Base-by-base conservation (phyloP, 2,797 vertebrate genomes). In the Sylvia borin region DNA sequence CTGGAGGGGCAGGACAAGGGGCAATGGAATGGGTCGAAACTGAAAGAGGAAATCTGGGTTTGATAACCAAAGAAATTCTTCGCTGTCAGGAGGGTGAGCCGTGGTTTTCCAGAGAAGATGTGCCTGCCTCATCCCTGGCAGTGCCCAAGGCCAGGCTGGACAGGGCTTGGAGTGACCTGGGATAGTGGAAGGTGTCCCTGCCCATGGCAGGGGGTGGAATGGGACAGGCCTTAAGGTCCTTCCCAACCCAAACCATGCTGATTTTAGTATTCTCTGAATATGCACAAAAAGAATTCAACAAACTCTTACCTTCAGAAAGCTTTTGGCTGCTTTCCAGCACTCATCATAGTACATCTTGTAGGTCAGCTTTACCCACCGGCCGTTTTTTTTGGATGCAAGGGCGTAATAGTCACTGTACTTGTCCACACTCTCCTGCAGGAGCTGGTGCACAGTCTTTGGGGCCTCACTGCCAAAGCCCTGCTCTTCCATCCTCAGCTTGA, bases 281-380 rank as follows among this genome's bases (percentile, higher is more conserved):
- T 1, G 2, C 53, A 31, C 2, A 15, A 40, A 57, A 40, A 66
- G 26, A 88, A 79, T 9, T 27, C 64, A 66, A 29, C 83, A 34
- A 26, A 7, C 31, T 3, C 71, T 57, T 95, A 99, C 99, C 98
- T 99, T 99, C 17, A 99, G 93, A 72, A 99, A 98, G 96, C 99
- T 98, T 94, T 98, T 99, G 18, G 99, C 99, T 3, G 98, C 99
- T 5, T 78, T 98, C 92, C 98, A 98, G 74, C 99, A 99, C 34
- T 95, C 77, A 26, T 98, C 92, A 31, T 99, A 99, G 96, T 99
- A 99, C 27, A 98, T 98, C 55, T n/a, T 97, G 73, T 98, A 99
- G 0, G 74, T 99, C 22, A 99, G 73, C 25, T 88, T 97, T 61
- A 94, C 97, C 98, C 98, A 98, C n/a, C 87, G 92, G 26, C 98